A percentile compares a stretch with the other conserved stretches of the same genome.
These are phyloP conservation scores for Nylanderia fulva DNA, from an alignment of 1,140 invertebrate species.

Conservation along the genomic window DNA sequence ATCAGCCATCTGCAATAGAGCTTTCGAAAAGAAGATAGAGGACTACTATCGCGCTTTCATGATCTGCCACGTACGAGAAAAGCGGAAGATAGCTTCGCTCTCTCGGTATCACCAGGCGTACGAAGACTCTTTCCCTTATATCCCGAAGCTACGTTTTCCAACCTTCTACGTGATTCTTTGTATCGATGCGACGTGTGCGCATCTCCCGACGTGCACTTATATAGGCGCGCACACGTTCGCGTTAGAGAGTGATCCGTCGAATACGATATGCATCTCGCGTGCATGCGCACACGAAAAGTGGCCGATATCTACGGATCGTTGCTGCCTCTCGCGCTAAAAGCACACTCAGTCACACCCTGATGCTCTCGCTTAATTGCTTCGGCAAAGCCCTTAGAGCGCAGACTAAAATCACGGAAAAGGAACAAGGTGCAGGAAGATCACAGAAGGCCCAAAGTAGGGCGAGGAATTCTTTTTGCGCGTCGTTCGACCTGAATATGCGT, in stretches of 20 bases:
- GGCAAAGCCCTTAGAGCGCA: slow-evolving; percentile 32
- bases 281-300: slow-evolving; percentile 56
- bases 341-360: slow-evolving; percentile 61
- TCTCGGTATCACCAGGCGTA: slow-evolving; percentile 14
- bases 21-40: slow-evolving; percentile 54
- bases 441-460: not conserved
- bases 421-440: not conserved
- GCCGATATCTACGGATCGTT: slow-evolving; percentile 58
- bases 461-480: not conserved
- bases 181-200: slow-evolving; percentile 56
- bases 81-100: slow-evolving; percentile 31
- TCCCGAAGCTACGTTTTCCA: slow-evolving; percentile 47
- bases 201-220: slow-evolving; percentile 41
- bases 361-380: slow-evolving; percentile 63
- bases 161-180: slow-evolving; percentile 39
- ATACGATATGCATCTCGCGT: slow-evolving; percentile 52
- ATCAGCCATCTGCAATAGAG: slow-evolving; percentile 32
- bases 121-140: slow-evolving; percentile 40
- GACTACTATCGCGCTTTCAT: slow-evolving; percentile 37
- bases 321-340: slow-evolving; percentile 56
- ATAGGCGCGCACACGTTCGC: slow-evolving; percentile 14
- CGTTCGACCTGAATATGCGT: not conserved
- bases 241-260: slow-evolving; percentile 52
- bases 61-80: slow-evolving; percentile 51
- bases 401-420: slow-evolving; percentile 42